phyloP scores from a whole-genome alignment of 2,888 invertebrate species.

The Drosophila peninsularis region DNA sequence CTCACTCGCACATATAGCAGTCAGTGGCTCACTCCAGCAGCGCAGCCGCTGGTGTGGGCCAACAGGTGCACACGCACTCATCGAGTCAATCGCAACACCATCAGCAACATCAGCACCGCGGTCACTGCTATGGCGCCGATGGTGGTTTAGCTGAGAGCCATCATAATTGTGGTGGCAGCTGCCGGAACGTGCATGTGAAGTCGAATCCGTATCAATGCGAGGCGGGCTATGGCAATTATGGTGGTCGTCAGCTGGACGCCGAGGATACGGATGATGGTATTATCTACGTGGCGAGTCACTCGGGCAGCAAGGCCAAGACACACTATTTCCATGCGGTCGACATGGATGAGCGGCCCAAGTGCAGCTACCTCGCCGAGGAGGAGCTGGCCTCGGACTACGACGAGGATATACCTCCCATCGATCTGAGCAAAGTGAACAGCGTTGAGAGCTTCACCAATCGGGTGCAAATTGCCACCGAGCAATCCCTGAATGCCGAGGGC shows the following conservation, averaged over 20 bases:
- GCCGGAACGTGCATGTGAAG: conserved; percentile 81
- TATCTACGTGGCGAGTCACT: conserved; percentile 78
- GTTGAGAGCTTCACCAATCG: conserved; percentile 77
- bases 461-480: conserved; percentile 78
- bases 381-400: conserved; percentile 78
- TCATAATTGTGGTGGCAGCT: conserved; percentile 81
- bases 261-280: conserved; percentile 82
- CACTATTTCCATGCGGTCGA: conserved; percentile 66
- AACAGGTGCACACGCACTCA: conserved; percentile 47
- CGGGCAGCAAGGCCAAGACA: conserved; percentile 55
- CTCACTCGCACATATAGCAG: conserved; percentile 85
- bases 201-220: conserved; percentile 84
- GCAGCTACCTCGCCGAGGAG: conserved; percentile 73
- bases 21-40: conserved; percentile 84
- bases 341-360: conserved; percentile 47
- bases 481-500: conserved; percentile 82
- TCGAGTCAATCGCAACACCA: conserved; percentile 58
- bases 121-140: conserved; percentile 82
- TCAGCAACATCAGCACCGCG: conserved; percentile 71
- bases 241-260: conserved; percentile 63
- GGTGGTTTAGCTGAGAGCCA: conserved; percentile 81
- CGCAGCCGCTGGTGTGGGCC: conserved; percentile 76
- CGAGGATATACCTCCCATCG: conserved; percentile 80
- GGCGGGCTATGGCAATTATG: conserved; percentile 81
- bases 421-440: conserved; percentile 77